Base-by-base conservation (phyloP, 2,113 vertebrate genomes). In the Tragulus kanchil region DNA sequence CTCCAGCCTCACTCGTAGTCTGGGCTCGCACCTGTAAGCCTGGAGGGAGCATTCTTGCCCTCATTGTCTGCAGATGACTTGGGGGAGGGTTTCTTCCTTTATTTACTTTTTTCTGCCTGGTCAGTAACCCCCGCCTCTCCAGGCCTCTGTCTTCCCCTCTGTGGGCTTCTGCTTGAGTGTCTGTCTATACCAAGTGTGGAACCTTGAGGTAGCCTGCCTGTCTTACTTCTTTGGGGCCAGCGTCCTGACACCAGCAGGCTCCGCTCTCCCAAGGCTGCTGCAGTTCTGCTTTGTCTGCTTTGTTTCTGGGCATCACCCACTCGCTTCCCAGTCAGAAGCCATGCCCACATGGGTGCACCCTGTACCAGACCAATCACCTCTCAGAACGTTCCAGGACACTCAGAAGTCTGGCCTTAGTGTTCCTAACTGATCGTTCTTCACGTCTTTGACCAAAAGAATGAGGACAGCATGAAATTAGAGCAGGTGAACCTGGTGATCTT, bases 1-100 rank as follows among this genome's bases (percentile, higher is more conserved):
- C 19, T 50, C n/a, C 2, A 2, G 52, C 0, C 0, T 25, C 31
- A 26, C 36, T 7, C 36, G 0, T 0, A 1, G 11, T 48, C 19
- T 6, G 0, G 0, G 11, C 3, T 4, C 0, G 23, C n/a, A 8
- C 4, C 0, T 0, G 0, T 12, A 2, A 4, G 56, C 1, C 19
- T 13, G 15, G 42, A 31, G 17, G 1, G 3, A 6, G 0, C 64
- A 4, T 5, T 8, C 16, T 4, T 50, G 16, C 26, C 45, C 0
- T 52, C 1, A 0, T 1, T 3, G 19, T 36, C 50, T 64, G 31
- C 61, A 13, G 17, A 12, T 5, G 28, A 50, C 69, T 8, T 2
- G 16, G 9, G 14, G 12, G n/a, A 7, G 8, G 1, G 0, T 6
- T 48, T 42, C 71, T 9, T 65, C 45, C 5, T 48, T 36, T 3